Conservation (phyloP, 2,888 invertebrate genomes). For the Chromoteleia sp. region DNA sequence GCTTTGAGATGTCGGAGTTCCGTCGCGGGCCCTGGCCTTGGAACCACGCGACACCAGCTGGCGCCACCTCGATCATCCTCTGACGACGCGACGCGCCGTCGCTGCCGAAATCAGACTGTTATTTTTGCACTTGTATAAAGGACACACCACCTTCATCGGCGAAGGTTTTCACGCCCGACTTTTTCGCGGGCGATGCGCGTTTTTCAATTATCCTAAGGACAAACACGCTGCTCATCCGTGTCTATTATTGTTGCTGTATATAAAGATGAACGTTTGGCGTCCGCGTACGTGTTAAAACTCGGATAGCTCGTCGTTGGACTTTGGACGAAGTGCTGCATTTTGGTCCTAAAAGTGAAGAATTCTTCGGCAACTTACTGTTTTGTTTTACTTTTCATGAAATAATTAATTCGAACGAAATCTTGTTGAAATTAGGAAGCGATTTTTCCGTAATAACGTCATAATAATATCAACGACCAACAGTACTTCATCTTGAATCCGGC, state of each 20-base stretch:
- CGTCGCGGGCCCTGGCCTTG: slow-evolving; percentile 1
- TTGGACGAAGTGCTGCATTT: slow-evolving; percentile 12
- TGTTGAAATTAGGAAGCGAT: not conserved
- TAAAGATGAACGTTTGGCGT: slow-evolving; percentile 30
- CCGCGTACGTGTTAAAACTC: slow-evolving; percentile 6
- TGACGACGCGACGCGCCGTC: slow-evolving; percentile 43
- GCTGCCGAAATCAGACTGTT: slow-evolving; percentile 62
- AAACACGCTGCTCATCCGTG: slow-evolving; percentile 56
- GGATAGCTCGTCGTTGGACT: not conserved
- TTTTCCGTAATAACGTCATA: not conserved
- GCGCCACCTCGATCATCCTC: slow-evolving; percentile 64
- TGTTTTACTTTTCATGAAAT: too few species aligned
- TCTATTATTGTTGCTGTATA: slow-evolving; percentile 63
- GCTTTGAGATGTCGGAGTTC: slow-evolving; percentile 20
- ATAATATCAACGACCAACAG: slow-evolving; percentile 11
- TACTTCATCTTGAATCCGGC: slow-evolving; percentile 11
- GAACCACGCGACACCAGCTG: slow-evolving; percentile 3
- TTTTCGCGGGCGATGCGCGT: slow-evolving; percentile 40
- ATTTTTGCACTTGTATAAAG: slow-evolving; percentile 66
- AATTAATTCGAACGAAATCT: too few species aligned
- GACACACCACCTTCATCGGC: slow-evolving; percentile 45
- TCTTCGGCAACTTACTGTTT: too few species aligned
- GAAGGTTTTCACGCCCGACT: slow-evolving; percentile 34
- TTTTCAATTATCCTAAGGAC: slow-evolving; percentile 48
- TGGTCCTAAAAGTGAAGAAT: not conserved